These are phyloP conservation scores for Coremacera marginata DNA, from an alignment of 2,888 invertebrate species.

Conservation along the genomic window DNA sequence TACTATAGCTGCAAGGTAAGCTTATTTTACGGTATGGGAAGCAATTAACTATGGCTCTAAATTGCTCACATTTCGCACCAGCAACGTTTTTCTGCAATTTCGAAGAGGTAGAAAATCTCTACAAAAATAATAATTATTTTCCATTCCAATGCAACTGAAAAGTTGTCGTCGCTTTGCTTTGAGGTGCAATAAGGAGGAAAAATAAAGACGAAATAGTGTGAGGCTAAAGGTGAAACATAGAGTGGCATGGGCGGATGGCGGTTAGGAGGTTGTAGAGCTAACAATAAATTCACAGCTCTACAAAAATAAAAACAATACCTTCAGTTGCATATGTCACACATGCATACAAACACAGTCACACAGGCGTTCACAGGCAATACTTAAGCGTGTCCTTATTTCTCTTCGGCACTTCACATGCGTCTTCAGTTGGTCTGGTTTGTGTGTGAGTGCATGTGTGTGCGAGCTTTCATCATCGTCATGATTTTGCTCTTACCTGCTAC, in stretches of 20 bases:
- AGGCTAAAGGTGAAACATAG: not conserved
- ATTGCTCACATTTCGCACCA: constrained; percentile 26
- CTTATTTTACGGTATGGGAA: constrained; percentile 5
- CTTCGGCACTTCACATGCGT: not conserved
- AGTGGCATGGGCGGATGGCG: not conserved
- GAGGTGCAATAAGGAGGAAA: not conserved
- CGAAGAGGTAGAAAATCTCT: constrained; percentile 10
- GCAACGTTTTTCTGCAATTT: not conserved
- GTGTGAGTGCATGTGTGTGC: not conserved
- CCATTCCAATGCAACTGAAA: constrained; percentile 42
- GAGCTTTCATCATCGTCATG: not conserved
- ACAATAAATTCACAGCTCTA: constrained; percentile 18
- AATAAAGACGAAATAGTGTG: not conserved
- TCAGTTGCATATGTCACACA: not conserved
- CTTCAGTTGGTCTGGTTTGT: not conserved
- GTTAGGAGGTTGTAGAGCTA: not conserved
- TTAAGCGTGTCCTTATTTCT: constrained; percentile 4
- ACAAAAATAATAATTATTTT: constrained; percentile 46
- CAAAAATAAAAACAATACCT: constrained; percentile 7
- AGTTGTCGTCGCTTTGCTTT: constrained; percentile 16
- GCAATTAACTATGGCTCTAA: constrained; percentile 14
- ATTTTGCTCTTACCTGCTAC: not conserved
- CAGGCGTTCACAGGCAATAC: not conserved
- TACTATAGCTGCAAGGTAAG: too few species aligned
- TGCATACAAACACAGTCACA: not conserved